Percentiles rank a stretch among this genome's conserved stretches.
phyloP scores from a whole-genome alignment of 1,140 invertebrate species.

The Brachionus rubens region DNA sequence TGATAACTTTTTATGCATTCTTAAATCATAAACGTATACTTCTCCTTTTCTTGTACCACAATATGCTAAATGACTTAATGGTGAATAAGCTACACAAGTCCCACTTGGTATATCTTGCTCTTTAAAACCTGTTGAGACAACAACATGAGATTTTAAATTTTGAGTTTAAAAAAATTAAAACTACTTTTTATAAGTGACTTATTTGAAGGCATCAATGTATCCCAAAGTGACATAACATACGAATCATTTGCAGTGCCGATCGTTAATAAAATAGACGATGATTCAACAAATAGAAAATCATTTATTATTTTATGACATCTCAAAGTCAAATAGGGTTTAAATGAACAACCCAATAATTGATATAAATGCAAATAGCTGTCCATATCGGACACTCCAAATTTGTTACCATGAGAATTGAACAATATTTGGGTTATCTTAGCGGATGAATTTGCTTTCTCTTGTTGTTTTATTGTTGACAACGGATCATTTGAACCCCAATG shows the following conservation, averaged over 20 bases:
- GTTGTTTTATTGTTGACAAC: conserved; percentile 77
- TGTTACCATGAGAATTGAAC: conserved; percentile 94
- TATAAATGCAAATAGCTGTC: conserved; percentile 58
- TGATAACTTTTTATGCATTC: conserved; percentile 79
- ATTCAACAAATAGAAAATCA: conserved; percentile 95
- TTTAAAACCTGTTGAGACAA: conserved; percentile 81
- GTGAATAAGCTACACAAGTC: conserved; percentile 81
- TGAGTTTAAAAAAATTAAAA: no score
- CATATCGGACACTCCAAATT: conserved; percentile 89
- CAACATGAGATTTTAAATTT: no score
- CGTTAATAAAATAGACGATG: conserved; percentile 93
- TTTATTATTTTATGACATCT: conserved; percentile 95
- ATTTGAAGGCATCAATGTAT: conserved; percentile 88
- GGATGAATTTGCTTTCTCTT: conserved; percentile 76
- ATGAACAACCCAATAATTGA: conserved; percentile 17
- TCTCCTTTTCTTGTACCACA: conserved; percentile 45
- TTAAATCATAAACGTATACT: conserved; percentile 71
- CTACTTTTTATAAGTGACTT: conserved; percentile 79
- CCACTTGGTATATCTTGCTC: conserved; percentile 85
- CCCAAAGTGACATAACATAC: conserved; percentile 97
- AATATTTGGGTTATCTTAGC: conserved; percentile 85
- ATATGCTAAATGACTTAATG: conserved; percentile 66
- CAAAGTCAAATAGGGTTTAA: conserved; percentile 64
- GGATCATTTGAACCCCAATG: conserved; percentile 91
- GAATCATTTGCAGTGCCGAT: conserved; percentile 93